Evolutionary conservation across 2,888 invertebrate genomes (phyloP).

Genomic region (Agrotis clavis): DNA sequence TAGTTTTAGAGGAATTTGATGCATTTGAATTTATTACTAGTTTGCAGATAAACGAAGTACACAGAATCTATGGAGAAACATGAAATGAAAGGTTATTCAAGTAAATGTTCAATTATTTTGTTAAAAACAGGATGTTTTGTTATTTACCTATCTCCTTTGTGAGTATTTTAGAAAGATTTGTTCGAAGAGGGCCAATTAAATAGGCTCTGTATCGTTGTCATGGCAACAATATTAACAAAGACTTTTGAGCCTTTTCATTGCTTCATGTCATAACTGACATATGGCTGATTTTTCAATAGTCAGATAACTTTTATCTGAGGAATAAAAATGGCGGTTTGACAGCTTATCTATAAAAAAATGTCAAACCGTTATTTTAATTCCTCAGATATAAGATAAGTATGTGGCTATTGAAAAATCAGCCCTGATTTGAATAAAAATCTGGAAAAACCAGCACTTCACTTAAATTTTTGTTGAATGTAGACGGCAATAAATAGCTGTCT

Average conservation of each 20-base stretch:
- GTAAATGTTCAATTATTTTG: background rate
- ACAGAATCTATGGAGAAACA: background rate
- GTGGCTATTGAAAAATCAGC: too few species aligned
- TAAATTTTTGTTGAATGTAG: too few species aligned
- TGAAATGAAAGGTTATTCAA: too few species aligned
- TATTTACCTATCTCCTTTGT: background rate
- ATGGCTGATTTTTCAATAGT: too few species aligned
- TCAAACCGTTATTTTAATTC: too few species aligned
- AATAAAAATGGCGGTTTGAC: too few species aligned
- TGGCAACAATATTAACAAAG: background rate
- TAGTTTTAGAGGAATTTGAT: conserved; percentile 41
- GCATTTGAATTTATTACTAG: conserved; percentile 32
- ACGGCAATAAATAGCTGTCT: background rate
- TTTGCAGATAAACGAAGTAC: conserved; percentile 14
- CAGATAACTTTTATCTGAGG: too few species aligned
- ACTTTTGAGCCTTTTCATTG: background rate
- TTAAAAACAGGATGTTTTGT: background rate
- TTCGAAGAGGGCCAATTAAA: background rate
- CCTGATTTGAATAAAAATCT: background rate
- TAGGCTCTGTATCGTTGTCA: background rate
- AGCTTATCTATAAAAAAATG: too few species aligned
- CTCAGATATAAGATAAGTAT: too few species aligned
- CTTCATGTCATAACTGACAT: background rate
- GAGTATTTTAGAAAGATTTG: background rate
- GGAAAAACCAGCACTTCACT: background rate